These are phyloP conservation scores for Hirtodrosophila cameraria DNA, from an alignment of 2,888 invertebrate species.

Conservation along the genomic window DNA sequence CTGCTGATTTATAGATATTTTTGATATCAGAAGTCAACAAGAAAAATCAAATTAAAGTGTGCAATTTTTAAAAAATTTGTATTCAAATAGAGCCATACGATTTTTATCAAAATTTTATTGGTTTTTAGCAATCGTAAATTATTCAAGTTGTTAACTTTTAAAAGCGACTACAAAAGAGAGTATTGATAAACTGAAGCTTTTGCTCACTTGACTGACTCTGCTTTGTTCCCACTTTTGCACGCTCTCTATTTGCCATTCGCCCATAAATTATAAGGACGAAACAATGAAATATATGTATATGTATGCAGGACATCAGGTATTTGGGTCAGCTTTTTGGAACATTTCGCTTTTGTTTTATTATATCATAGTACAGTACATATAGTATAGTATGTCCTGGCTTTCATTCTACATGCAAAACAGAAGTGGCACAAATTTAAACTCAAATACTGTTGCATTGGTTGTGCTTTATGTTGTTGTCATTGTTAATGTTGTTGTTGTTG, in stretches of 20 bases:
- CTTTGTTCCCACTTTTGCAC: constrained; percentile 25
- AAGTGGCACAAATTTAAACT: constrained; percentile 66
- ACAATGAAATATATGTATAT: constrained; percentile 54
- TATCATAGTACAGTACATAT: too few species aligned
- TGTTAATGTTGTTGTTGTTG: background rate
- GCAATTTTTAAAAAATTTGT: background rate
- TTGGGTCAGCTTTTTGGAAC: constrained; percentile 62
- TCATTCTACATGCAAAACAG: constrained; percentile 63
- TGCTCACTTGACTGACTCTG: constrained; percentile 50
- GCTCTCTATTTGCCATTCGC: constrained; percentile 13
- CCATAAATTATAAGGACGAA: constrained; percentile 62
- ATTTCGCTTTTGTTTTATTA: constrained; percentile 25
- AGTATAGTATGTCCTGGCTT: too few species aligned
- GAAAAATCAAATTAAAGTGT: too few species aligned
- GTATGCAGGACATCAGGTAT: constrained; percentile 50
- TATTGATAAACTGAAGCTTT: constrained; percentile 47
- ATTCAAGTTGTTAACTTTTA: constrained; percentile 16
- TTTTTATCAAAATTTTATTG: background rate
- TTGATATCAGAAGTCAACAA: too few species aligned
- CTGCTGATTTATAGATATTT: too few species aligned
- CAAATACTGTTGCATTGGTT: constrained; percentile 48
- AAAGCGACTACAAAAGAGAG: constrained; percentile 29
- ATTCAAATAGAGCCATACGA: too few species aligned
- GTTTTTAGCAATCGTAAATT: constrained; percentile 4
- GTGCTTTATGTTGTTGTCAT: background rate